Conservation (phyloP, 2,113 vertebrate species). For the Engraulis encrasicolus region DNA sequence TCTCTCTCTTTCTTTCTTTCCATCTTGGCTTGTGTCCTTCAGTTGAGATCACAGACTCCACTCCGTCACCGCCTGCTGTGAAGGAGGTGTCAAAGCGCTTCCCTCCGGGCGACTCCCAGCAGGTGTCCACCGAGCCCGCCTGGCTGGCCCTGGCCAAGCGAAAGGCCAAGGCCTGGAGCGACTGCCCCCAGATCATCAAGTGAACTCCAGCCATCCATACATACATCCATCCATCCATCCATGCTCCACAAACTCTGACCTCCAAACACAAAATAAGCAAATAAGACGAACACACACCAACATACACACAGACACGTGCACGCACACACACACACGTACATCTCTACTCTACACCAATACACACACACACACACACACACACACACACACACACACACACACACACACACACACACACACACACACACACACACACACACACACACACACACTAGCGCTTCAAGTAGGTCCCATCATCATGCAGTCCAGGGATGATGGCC, state of each 20-base stretch:
- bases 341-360: neutral
- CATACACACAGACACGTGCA: no score
- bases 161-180: conserved; percentile 99
- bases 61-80: conserved; percentile 79
- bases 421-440: neutral
- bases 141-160: conserved; percentile 97
- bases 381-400: neutral
- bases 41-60: conserved; percentile 94
- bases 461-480: conserved; percentile 19
- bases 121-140: conserved; percentile 93
- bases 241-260: conserved; percentile 24
- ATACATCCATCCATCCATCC: no score
- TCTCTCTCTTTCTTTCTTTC: no score
- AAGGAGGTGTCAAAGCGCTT: conserved; percentile 95
- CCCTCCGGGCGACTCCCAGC: conserved; percentile 85
- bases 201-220: no score
- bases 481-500: neutral
- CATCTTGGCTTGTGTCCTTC: conserved; percentile 31
- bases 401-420: neutral
- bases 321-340: neutral
- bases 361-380: neutral
- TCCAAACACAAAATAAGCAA: conserved; percentile 26
- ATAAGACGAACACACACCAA: conserved; percentile 20
- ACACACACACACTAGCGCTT: neutral
- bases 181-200: conserved; percentile 99